A percentile compares a stretch with the other conserved stretches of the same genome.
Evolutionary conservation across 2,797 vertebrate species (phyloP).

Genomic region (Pteronotus mesoamericanus): DNA sequence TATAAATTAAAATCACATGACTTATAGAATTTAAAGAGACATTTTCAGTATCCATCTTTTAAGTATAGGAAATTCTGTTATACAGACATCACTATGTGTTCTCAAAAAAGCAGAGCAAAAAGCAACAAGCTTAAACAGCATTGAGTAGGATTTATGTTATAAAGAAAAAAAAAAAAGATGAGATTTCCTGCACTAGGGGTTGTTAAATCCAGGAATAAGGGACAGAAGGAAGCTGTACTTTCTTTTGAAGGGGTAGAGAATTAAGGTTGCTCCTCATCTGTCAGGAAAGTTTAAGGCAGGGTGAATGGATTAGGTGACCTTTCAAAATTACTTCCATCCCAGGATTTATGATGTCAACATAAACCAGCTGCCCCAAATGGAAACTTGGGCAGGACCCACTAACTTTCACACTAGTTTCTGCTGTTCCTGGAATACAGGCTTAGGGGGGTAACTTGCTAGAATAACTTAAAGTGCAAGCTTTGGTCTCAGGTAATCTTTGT

Average conservation of each 20-base stretch:
- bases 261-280: constrained; percentile 68
- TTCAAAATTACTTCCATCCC: constrained; percentile 72
- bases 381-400: background rate
- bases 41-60: background rate
- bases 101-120: constrained; percentile 53
- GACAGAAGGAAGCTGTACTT: constrained; percentile 52
- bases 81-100: constrained; percentile 44
- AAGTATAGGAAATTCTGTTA: constrained; percentile 44
- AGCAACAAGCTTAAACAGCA: constrained; percentile 60
- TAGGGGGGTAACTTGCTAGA: background rate
- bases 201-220: constrained; percentile 68
- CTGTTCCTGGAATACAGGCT: background rate
- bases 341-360: constrained; percentile 68
- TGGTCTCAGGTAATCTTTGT: background rate
- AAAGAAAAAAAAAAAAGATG: constrained; percentile 62
- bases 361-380: constrained; percentile 36
- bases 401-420: background rate
- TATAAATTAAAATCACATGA: background rate
- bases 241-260: constrained; percentile 64
- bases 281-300: constrained; percentile 67
- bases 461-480: background rate
- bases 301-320: constrained; percentile 70
- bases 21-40: background rate
- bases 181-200: constrained; percentile 52
- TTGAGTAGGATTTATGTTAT: constrained; percentile 52